These are phyloP conservation scores for Heliothis virescens DNA, from an alignment of 1,140 invertebrate genomes.

Conservation along the genomic window DNA sequence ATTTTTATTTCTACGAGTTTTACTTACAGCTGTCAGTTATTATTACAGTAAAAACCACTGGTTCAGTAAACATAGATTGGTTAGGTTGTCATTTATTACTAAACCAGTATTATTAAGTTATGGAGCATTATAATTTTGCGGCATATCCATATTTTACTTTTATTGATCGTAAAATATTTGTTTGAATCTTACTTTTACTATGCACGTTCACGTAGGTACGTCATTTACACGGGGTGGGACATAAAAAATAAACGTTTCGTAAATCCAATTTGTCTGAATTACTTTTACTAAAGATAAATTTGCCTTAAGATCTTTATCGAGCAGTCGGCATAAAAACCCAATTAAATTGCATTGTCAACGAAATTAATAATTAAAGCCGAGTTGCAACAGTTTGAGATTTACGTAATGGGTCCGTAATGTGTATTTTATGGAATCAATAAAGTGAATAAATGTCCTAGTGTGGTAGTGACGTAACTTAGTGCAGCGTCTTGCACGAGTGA, in stretches of 20 bases:
- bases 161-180: no score
- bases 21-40: no score
- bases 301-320: slow-evolving; percentile 14
- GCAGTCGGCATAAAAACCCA: slow-evolving; percentile 17
- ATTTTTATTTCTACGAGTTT: background rate
- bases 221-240: background rate
- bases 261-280: slow-evolving; percentile 11
- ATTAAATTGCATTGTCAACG: slow-evolving; percentile 22
- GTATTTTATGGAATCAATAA: slow-evolving; percentile 56
- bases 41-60: no score
- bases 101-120: no score
- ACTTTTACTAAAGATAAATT: slow-evolving; percentile 4
- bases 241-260: background rate
- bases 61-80: no score
- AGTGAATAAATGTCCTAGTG: slow-evolving; percentile 39
- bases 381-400: slow-evolving; percentile 20
- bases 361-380: slow-evolving; percentile 16
- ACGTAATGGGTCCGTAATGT: slow-evolving; percentile 28
- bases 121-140: no score
- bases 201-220: no score
- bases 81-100: no score
- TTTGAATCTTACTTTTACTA: no score
- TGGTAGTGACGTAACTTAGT: slow-evolving; percentile 24
- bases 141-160: no score
- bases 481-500: slow-evolving; percentile 26